Evolutionary conservation across 2,888 invertebrate species (phyloP).

Genomic region (Cataglyphis altisquamis): DNA sequence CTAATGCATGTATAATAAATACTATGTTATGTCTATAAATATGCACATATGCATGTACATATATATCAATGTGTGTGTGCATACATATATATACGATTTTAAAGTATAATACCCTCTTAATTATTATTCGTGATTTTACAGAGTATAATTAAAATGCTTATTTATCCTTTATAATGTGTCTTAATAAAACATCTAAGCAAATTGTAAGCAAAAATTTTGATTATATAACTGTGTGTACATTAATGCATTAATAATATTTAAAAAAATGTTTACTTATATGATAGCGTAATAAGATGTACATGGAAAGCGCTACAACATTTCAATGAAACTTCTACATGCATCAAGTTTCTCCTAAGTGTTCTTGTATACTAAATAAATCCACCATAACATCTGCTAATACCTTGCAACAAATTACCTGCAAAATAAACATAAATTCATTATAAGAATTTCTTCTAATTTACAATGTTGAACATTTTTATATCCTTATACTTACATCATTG

Average conservation of each 20-base stretch:
- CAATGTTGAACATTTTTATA: neutral
- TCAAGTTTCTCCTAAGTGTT: constrained; percentile 70
- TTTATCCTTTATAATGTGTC: constrained; percentile 65
- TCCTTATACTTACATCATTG: constrained; percentile 69
- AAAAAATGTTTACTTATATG: neutral
- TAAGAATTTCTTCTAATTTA: neutral
- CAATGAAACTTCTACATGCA: neutral
- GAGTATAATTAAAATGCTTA: constrained; percentile 78
- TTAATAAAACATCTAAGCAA: constrained; percentile 78
- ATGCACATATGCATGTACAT: constrained; percentile 1
- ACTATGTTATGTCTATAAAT: constrained; percentile 79
- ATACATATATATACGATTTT: constrained; percentile 73
- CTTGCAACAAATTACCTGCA: constrained; percentile 84
- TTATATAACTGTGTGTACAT: neutral
- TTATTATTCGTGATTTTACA: constrained; percentile 70
- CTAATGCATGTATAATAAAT: constrained; percentile 84
- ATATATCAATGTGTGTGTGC: constrained; percentile 61
- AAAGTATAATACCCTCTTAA: constrained; percentile 78
- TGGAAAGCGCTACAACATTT: neutral
- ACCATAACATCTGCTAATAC: constrained; percentile 80
- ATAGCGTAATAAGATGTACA: constrained; percentile 1
- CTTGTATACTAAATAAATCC: constrained; percentile 66
- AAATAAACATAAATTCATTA: constrained; percentile 30
- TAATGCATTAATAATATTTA: constrained; percentile 9
- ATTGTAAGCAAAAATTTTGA: constrained; percentile 34